These are phyloP conservation scores for Mastigias papua DNA, from an alignment of 30 jellyfish, hydroid and myxozoan species.

Conservation along the genomic window DNA sequence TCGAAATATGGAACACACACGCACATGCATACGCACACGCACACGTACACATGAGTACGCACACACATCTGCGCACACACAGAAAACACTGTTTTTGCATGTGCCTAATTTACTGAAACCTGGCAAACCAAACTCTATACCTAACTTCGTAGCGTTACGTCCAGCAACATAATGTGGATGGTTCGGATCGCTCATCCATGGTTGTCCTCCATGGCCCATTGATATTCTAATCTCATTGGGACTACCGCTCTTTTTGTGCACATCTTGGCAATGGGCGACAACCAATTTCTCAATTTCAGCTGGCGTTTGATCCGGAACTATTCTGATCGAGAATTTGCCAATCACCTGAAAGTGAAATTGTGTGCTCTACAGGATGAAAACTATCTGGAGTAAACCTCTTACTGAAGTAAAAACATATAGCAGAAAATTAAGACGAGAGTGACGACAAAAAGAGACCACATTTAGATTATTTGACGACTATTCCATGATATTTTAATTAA, in stretches of 20 bases:
- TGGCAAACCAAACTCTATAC: constrained; percentile 33
- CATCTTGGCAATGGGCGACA: constrained; percentile 55
- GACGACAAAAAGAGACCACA: too few relatives aligned
- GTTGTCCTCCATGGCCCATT: constrained; percentile 92
- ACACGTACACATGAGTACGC: too few relatives aligned
- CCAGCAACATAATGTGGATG: constrained; percentile 95
- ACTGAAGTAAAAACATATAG: too few relatives aligned
- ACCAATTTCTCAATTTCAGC: constrained; percentile 83
- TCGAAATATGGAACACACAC: too few relatives aligned
- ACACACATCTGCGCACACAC: too few relatives aligned
- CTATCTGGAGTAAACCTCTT: background rate
- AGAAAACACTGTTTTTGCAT: too few relatives aligned
- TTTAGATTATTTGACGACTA: too few relatives aligned
- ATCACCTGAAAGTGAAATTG: constrained; percentile 82
- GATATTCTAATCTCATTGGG: constrained; percentile 67
- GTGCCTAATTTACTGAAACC: too few relatives aligned
- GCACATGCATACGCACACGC: too few relatives aligned
- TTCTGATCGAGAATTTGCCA: constrained; percentile 96
- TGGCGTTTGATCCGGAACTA: constrained; percentile 93
- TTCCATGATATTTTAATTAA: too few relatives aligned
- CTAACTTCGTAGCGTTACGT: constrained; percentile 82
- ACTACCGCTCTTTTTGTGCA: constrained; percentile 78
- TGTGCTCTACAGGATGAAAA: too few relatives aligned
- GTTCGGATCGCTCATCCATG: constrained; percentile 92
- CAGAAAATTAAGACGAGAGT: too few relatives aligned